Percentiles rank a stretch among this genome's conserved stretches.
Conservation (phyloP, 2,888 invertebrate species). For the Noctua janthe region DNA sequence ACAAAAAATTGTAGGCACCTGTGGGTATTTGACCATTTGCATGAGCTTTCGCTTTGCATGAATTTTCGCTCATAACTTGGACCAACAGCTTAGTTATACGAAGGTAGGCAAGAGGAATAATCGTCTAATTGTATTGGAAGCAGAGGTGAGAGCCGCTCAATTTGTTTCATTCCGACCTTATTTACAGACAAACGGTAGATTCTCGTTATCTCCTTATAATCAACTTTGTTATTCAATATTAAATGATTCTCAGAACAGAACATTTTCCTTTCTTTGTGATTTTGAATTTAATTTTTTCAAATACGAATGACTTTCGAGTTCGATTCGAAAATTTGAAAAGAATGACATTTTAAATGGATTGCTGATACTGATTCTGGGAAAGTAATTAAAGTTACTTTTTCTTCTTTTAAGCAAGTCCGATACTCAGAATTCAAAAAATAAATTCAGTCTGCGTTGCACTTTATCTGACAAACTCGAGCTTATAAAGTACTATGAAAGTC, state of each 20-base stretch:
- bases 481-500: not conserved
- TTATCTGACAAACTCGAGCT: not conserved
- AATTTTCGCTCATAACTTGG: constrained; percentile 55
- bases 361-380: constrained; percentile 7
- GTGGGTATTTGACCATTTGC: not conserved
- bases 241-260: constrained; percentile 35
- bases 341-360: not conserved
- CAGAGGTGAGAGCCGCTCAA: constrained; percentile 73
- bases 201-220: constrained; percentile 56
- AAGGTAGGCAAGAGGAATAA: constrained; percentile 81
- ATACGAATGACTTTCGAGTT: constrained; percentile 32
- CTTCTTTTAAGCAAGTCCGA: not conserved
- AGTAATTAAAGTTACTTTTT: constrained; percentile 5
- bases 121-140: constrained; percentile 83
- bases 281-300: constrained; percentile 45
- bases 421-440: not conserved
- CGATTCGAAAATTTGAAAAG: not conserved
- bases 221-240: constrained; percentile 50
- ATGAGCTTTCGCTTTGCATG: not conserved
- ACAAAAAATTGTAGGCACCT: not conserved
- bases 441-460: not conserved
- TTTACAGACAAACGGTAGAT: constrained; percentile 63
- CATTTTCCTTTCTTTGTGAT: constrained; percentile 26
- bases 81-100: constrained; percentile 71
- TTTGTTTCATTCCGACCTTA: constrained; percentile 74